Percentiles rank a stretch among this genome's conserved stretches.
These are phyloP conservation scores for Himalopsyche tibetana DNA, from an alignment of 2,888 invertebrate genomes.

Conservation along the genomic window DNA sequence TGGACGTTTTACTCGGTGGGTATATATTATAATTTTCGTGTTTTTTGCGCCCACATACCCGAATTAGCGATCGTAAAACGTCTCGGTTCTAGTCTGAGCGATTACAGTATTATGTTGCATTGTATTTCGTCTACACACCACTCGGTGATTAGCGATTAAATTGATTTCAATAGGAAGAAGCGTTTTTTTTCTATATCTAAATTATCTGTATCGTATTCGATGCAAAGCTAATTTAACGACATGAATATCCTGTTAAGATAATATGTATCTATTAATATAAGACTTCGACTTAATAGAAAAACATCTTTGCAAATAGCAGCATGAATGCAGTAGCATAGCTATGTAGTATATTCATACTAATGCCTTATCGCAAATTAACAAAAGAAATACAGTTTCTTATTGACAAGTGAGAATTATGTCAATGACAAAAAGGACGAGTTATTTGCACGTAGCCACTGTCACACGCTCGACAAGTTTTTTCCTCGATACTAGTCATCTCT, in stretches of 20 bases:
- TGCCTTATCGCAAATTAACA: too few species aligned
- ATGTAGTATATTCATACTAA: too few species aligned
- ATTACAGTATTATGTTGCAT: neutral
- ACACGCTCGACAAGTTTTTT: neutral
- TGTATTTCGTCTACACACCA: neutral
- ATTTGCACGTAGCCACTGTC: neutral
- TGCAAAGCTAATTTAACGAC: neutral
- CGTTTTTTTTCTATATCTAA: neutral
- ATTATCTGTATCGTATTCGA: neutral
- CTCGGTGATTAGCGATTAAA: constrained; percentile 15
- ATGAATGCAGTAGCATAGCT: too few species aligned
- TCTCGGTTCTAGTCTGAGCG: neutral
- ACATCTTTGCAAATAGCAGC: too few species aligned
- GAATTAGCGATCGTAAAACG: constrained; percentile 40
- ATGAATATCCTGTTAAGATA: neutral
- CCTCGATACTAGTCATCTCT: neutral
- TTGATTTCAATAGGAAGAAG: constrained; percentile 1
- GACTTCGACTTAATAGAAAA: too few species aligned
- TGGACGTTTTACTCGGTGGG: constrained; percentile 4
- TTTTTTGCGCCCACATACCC: constrained; percentile 15
- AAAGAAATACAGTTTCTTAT: too few species aligned
- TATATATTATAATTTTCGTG: constrained; percentile 11
- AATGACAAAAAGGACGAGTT: constrained; percentile 23
- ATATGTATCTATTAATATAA: too few species aligned
- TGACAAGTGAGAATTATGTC: neutral